A percentile compares a stretch with the other conserved stretches of the same genome.
Evolutionary conservation across 2,113 vertebrate species (phyloP).

Genomic region (Sylvietta virens): DNA sequence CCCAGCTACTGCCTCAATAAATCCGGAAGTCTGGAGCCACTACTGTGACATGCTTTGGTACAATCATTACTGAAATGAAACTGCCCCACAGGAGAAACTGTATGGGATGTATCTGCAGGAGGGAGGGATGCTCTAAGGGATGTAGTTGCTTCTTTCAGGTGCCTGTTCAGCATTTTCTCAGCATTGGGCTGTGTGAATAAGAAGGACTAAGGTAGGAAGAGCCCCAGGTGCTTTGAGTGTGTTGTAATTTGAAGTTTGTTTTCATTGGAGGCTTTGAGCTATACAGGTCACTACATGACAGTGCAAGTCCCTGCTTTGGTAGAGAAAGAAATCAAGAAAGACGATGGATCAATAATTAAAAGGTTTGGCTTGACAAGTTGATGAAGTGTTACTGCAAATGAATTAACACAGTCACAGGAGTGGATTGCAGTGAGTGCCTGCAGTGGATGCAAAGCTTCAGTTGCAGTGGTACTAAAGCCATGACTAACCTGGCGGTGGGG

Average conservation of each 20-base stretch:
- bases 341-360: constrained; percentile 91
- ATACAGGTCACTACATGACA: constrained; percentile 81
- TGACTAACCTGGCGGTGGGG: fast-evolving
- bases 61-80: neutral
- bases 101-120: too few relatives aligned
- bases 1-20: neutral
- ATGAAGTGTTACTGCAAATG: neutral
- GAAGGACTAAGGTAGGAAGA: neutral
- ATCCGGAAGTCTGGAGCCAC: neutral
- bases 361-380: constrained; percentile 84
- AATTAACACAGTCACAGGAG: neutral
- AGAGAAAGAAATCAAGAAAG: constrained; percentile 83
- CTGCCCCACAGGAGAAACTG: neutral
- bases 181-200: neutral
- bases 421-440: neutral
- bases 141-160: neutral
- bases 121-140: neutral
- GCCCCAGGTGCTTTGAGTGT: neutral
- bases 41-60: neutral
- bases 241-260: constrained; percentile 69
- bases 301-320: constrained; percentile 83
- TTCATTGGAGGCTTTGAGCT: constrained; percentile 84
- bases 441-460: neutral
- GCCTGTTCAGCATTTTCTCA: neutral
- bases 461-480: neutral